A percentile compares a stretch with the other conserved stretches of the same genome.
These are phyloP conservation scores for Cheilinus undulatus DNA, from an alignment of 2,113 vertebrate species.

Conservation along the genomic window DNA sequence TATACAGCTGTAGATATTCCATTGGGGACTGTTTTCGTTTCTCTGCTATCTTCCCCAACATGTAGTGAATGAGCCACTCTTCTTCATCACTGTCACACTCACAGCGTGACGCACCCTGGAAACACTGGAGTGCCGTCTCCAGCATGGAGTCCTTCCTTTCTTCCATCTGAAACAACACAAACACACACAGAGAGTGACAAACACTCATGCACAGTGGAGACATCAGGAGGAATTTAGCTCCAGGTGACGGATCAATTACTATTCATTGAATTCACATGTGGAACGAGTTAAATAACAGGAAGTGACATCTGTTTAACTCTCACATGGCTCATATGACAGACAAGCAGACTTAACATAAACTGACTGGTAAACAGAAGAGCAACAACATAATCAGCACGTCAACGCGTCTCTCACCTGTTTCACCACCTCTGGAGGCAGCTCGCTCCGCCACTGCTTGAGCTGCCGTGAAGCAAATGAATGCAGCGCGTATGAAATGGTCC, in stretches of 20 bases:
- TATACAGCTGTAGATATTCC: conserved; percentile 92
- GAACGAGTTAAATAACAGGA: conserved; percentile 16
- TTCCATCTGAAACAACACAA: conserved; percentile 86
- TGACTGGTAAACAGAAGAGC: background rate
- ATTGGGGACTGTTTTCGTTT: conserved; percentile 89
- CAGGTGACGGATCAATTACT: conserved; percentile 22
- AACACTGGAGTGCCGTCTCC: conserved; percentile 91
- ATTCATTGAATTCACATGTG: background rate
- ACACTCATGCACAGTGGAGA: background rate
- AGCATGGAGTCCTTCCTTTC: conserved; percentile 93
- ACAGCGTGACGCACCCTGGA: conserved; percentile 90
- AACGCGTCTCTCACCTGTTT: conserved; percentile 87
- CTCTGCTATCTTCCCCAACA: conserved; percentile 98
- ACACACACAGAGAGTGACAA: conserved; percentile 16
- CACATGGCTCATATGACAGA: background rate
- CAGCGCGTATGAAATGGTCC: conserved; percentile 92
- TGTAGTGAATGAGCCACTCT: conserved; percentile 99
- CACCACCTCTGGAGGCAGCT: conserved; percentile 90
- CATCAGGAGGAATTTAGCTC: conserved; percentile 24
- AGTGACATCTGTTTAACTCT: conserved; percentile 16
- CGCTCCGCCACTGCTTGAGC: conserved; percentile 92
- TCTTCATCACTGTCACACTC: conserved; percentile 96
- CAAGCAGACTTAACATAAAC: background rate
- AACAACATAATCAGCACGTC: background rate
- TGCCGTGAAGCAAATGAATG: conserved; percentile 96